Percentiles rank a stretch among this genome's conserved stretches.
These are phyloP conservation scores for Eupelmus urozonus DNA, from an alignment of 2,888 invertebrate species.

Conservation along the genomic window DNA sequence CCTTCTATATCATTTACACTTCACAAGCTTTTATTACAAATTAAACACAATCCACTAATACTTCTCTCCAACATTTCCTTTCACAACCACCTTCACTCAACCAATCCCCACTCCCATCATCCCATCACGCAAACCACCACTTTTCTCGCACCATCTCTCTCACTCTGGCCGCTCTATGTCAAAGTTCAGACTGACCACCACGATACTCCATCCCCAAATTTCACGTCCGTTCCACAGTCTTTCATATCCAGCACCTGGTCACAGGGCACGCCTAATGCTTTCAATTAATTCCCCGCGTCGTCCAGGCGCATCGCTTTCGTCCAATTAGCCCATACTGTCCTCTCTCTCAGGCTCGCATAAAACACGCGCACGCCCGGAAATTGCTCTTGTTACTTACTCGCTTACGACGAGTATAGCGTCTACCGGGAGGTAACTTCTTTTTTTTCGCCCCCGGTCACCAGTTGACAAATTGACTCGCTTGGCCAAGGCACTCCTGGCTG, in stretches of 20 bases:
- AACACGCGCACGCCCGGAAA: not conserved
- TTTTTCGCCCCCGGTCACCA: not conserved
- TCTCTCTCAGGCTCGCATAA: not conserved
- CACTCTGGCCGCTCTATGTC: no score
- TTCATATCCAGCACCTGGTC: no score
- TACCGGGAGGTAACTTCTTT: not conserved
- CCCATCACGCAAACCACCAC: not conserved
- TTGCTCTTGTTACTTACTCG: constrained; percentile 2
- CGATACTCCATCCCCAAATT: no score
- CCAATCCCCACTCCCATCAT: no score
- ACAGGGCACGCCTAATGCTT: not conserved
- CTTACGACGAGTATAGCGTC: no score
- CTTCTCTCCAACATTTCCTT: no score
- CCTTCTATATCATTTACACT: no score
- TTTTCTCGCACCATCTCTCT: not conserved
- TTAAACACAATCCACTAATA: no score
- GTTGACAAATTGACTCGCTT: constrained; percentile 18
- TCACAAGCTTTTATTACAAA: no score
- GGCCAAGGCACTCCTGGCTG: not conserved
- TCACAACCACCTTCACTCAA: no score
- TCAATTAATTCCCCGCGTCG: constrained; percentile 31
- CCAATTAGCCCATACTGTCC: constrained; percentile 9
- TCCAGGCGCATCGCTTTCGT: not conserved
- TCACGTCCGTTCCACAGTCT: no score
- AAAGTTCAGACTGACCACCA: no score